Conservation (phyloP, 2,888 invertebrate genomes). For the Mythimna lalbum region DNA sequence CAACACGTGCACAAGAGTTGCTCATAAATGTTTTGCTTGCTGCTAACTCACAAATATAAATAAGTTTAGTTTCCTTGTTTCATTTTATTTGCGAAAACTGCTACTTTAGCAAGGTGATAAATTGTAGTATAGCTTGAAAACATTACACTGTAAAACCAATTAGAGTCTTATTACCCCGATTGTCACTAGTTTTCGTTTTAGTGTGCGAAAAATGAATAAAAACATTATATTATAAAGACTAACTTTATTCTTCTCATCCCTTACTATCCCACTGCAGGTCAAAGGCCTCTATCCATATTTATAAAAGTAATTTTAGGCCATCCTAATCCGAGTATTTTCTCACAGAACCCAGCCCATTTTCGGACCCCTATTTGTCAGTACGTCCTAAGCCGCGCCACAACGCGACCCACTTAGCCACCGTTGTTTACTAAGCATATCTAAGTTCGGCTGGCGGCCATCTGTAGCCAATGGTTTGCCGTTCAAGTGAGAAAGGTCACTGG, state of each 20-base stretch:
- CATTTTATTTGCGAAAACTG: not conserved
- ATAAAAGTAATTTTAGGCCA: constrained; percentile 20
- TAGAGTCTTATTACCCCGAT: not conserved
- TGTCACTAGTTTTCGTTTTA: not conserved
- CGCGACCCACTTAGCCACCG: constrained; percentile 33
- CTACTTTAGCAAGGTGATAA: not conserved
- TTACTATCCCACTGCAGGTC: not conserved
- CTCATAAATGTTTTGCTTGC: constrained; percentile 37
- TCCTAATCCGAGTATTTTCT: constrained; percentile 3
- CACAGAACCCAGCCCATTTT: not conserved
- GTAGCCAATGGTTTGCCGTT: not conserved
- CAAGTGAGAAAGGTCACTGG: constrained; percentile 29
- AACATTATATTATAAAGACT: too few species aligned
- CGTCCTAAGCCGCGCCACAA: constrained; percentile 13
- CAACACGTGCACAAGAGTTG: constrained; percentile 43
- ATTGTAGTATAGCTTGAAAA: not conserved
- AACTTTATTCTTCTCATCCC: not conserved
- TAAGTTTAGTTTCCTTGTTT: constrained; percentile 23
- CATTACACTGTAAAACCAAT: not conserved
- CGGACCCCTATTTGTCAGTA: constrained; percentile 19
- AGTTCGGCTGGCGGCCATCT: constrained; percentile 32
- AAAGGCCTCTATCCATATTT: not conserved
- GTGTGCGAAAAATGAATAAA: not conserved
- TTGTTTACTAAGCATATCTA: constrained; percentile 27
- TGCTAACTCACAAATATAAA: constrained; percentile 11